Evolutionary conservation across 2,113 vertebrate genomes (phyloP), one percentile per base, ranked within the genome.

Genomic region (Etheostoma spectabile): DNA sequence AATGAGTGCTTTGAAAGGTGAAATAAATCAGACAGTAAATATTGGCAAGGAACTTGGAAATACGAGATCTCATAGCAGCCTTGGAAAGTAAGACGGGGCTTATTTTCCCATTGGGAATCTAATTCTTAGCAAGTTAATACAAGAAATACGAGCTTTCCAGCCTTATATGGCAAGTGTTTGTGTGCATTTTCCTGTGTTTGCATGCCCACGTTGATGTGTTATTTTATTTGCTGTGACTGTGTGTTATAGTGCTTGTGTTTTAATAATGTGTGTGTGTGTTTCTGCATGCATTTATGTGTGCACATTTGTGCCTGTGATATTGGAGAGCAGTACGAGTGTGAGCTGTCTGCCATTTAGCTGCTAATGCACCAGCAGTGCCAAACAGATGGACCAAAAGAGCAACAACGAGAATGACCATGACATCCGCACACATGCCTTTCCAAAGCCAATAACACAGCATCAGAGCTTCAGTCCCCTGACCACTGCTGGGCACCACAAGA

Each of bases 301-400:
- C 66, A 82, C 87, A 89, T 86, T 83, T 89, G 88, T 80, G 82
- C 72, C 73, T 86, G 77, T 91, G 89, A 87, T 91, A 88, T 52
- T 60, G 82, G 89, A 86, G 82, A 87, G 64, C 82, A 63, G 64
- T 52, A 76, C 74, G 84, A 76, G 71, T 72, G 79, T 45, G 86
- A 83, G 77, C 79, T 82, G 86, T 89, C 89, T 89, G 86, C 92
- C 86, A 89, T 89, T 84, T 74, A 35, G 76, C 82, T 68, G 84
- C 83, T 91, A 90, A 86, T 79, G 78, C 55, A 57, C 42, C 73
- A 53, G 76, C 74, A 51, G 63, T 86, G 91, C 73, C 83, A 86
- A 89, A 89, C 90, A 93, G 91, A 93, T 91, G 92, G 89, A 89
- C 83, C 57, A 56, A 84, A 84, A 90, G 84, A 91, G 67, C 83